Percentiles rank a stretch among this genome's conserved stretches.
Conservation (phyloP, 2,888 invertebrate species). For the Caenorhabditis sp. region DNA sequence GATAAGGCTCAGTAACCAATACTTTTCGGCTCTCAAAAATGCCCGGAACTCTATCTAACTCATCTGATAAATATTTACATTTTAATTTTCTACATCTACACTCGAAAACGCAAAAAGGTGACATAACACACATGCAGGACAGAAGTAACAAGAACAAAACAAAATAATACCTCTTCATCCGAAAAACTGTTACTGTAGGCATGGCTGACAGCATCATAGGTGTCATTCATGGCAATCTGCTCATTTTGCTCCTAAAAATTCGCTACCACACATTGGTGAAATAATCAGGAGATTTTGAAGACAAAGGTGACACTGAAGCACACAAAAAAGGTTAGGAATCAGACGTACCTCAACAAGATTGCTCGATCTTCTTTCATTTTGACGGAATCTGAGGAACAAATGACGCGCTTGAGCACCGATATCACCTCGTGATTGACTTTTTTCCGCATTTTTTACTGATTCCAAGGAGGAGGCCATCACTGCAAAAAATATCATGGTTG, state of each 20-base stretch:
- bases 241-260: constrained; percentile 40
- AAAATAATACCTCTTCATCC: constrained; percentile 40
- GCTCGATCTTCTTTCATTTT: constrained; percentile 33
- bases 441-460: constrained; percentile 43
- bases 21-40: too few relatives aligned
- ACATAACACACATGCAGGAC: background rate
- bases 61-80: too few relatives aligned
- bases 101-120: background rate
- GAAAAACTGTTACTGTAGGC: constrained; percentile 56
- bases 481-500: constrained; percentile 40
- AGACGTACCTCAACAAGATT: constrained; percentile 50
- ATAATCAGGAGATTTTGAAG: background rate
- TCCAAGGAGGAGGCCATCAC: constrained; percentile 56
- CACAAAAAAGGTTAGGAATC: constrained; percentile 4
- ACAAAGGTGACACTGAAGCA: constrained; percentile 2
- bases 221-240: constrained; percentile 38
- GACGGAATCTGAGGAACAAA: constrained; percentile 34
- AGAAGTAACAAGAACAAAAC: too few relatives aligned
- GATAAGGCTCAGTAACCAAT: too few relatives aligned
- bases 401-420: constrained; percentile 37
- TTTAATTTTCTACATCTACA: too few relatives aligned
- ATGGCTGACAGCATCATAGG: constrained; percentile 44
- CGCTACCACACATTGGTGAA: background rate
- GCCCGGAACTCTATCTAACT: too few relatives aligned
- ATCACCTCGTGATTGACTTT: constrained; percentile 31